Base-by-base conservation (phyloP, 92 coral and sea anemone species). In the Hydrozoanthus gracilis region DNA sequence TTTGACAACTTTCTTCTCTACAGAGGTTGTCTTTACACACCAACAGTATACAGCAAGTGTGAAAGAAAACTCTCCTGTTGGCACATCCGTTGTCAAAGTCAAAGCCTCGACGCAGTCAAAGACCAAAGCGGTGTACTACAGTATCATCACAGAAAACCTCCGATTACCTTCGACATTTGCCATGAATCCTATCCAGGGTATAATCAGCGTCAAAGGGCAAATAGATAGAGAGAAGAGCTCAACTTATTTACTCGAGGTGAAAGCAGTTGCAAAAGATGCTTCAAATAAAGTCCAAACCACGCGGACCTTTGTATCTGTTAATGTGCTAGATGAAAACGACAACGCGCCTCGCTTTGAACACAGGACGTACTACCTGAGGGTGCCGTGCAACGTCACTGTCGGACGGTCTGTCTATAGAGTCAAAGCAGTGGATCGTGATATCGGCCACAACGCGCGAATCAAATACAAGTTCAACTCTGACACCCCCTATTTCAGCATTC, bases 61-160 rank as follows among this genome's bases (percentile, higher is more conserved):
- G 44, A 97, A 88, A 52, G 98, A 97, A 88, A 93, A 93, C 75
- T 69, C 93, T 11, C 64, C 71, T 8, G 82, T 83, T 4, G 95
- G 93, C 45, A 87, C 93, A 5, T 86, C 92, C 9, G 90, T 97
- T 52, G 88, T 87, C 8, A 93, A 86, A 55, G 95, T 97, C 66
- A 90, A 88, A 49, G 99, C 99, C n/a, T 69, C 77, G 8, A 93
- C 95, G 20, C 92, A 88, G 78, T 68, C 93, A 46, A 89, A 71
- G 27, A 87, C 93, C 8, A 88, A 54, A 7, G 84, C 56, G 6
- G 82, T 97, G 66, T 73, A 70, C 47, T 97, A 93, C 90, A 79
- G 89, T n/a, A 90, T 97, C 4, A 86, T 90, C 49, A 87, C 98
- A n/a, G 99, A 95, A 77, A 97, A 97, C 88, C 93, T 97, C 3